These are phyloP conservation scores for Agrypnia vestita DNA, from an alignment of 1,140 invertebrate genomes.

Conservation along the genomic window DNA sequence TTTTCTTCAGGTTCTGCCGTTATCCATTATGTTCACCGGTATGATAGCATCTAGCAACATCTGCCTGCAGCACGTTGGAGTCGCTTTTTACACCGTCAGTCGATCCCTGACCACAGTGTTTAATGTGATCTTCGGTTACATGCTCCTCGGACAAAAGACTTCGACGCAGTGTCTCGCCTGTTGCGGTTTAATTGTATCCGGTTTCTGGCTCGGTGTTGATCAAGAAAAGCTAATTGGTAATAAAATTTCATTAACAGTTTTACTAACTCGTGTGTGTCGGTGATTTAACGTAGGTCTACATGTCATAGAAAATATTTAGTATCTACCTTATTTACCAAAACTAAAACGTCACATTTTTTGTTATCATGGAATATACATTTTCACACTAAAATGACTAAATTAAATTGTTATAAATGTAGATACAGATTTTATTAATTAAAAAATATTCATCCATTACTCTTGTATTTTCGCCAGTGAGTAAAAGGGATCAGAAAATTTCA, in stretches of 20 bases:
- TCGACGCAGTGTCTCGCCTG: constrained; percentile 88
- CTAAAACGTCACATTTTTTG: too few relatives aligned
- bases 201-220: constrained; percentile 96
- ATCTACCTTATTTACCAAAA: too few relatives aligned
- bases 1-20: constrained; percentile 84
- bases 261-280: neutral
- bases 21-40: constrained; percentile 93
- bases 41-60: constrained; percentile 99
- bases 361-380: too few relatives aligned
- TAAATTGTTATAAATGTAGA: too few relatives aligned
- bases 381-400: too few relatives aligned
- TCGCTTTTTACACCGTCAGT: constrained; percentile 98
- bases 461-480: too few relatives aligned
- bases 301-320: too few relatives aligned
- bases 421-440: too few relatives aligned
- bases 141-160: constrained; percentile 87
- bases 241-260: constrained; percentile 3
- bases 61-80: constrained; percentile 96
- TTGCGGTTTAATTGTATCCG: constrained; percentile 91
- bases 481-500: too few relatives aligned
- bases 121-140: constrained; percentile 92
- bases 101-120: constrained; percentile 98
- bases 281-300: too few relatives aligned
- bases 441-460: too few relatives aligned
- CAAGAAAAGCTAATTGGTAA: constrained; percentile 90